Base-by-base conservation (phyloP, 2,888 invertebrate species). In the Seira sanloemensis region DNA sequence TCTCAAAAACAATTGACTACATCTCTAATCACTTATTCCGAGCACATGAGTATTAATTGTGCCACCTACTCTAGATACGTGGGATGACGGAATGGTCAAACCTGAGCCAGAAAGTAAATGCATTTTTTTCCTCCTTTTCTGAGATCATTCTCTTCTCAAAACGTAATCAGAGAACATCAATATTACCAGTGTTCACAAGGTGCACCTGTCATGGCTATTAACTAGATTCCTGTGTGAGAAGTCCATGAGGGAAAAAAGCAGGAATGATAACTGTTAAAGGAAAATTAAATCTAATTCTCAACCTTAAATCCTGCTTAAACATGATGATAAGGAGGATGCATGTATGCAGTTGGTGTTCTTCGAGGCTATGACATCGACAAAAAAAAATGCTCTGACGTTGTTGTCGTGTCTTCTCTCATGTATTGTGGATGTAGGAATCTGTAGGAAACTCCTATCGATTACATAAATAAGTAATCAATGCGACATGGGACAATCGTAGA, bases 301-400 rank as follows among this genome's bases (percentile, higher is more conserved):
- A 73, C 83, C 82, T 83, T 77, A 83, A 83, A 78, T 83, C 83
- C 77, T 77, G 77, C 67, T 67, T 76, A 69, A 25, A 67, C 23
- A 67, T 37, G 37, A 37, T 37, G 37, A 12, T 4, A 37, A 67
- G 67, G 58, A 27, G n/a, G 54, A 58, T 81, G 37, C 37, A 37
- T 81, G 71, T 76, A 82, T 72, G 76, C 73, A 77, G 82, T 62
- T 71, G 77, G n/a, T n/a, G n/a, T n/a, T 7, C 37, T 37, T 37
- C 37, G 58, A 58, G 58, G 9, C 58, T 58, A 18, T 58, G 62
- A 62, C 62, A 62, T 62, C 21, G 19, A 50, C 1, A 1, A 7
- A 50, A 50, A 50, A 50, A 50, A 18, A n/a, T 16, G 16, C 50
- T 37, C 4, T 12, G 37, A 37, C 37, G 12, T 37, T 50, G n/a